Conservation (phyloP, 2,113 vertebrate species). For the Mormyrus iriodes region DNA sequence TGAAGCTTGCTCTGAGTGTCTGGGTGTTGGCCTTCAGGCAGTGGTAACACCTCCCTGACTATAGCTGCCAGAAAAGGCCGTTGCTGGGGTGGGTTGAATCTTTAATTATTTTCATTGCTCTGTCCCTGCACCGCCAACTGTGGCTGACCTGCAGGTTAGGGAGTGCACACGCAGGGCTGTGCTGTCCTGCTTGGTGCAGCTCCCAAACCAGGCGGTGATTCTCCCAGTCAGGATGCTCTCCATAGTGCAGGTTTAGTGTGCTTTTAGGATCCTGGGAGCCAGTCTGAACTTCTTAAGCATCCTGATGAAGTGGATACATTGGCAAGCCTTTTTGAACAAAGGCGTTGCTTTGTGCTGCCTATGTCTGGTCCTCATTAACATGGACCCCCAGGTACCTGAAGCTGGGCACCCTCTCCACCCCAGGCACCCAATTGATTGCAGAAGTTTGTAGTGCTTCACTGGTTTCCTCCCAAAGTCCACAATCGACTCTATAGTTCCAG, state of each 20-base stretch:
- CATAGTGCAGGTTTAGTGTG: background rate
- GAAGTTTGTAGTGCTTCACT: background rate
- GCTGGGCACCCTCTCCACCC: background rate
- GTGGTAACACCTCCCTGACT: background rate
- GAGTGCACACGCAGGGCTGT: background rate
- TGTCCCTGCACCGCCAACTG: background rate
- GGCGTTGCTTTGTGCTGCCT: background rate
- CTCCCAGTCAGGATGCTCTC: background rate
- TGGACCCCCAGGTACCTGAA: background rate
- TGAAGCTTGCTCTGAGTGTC: background rate
- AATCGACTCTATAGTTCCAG: background rate
- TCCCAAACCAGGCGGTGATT: background rate
- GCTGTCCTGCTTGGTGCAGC: background rate
- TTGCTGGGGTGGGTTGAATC: background rate
- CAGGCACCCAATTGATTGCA: background rate
- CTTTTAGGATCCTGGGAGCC: background rate
- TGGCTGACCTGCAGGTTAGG: background rate
- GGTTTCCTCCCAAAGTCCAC: background rate
- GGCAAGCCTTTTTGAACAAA: background rate
- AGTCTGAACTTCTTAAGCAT: background rate
- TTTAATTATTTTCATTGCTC: background rate
- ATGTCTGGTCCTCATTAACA: background rate
- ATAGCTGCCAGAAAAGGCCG: background rate
- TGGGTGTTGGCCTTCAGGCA: background rate
- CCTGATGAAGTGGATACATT: background rate